Evolutionary conservation across 2,888 invertebrate species (phyloP), one percentile per base, ranked within the genome.

Genomic region (Pimpla rufipes): DNA sequence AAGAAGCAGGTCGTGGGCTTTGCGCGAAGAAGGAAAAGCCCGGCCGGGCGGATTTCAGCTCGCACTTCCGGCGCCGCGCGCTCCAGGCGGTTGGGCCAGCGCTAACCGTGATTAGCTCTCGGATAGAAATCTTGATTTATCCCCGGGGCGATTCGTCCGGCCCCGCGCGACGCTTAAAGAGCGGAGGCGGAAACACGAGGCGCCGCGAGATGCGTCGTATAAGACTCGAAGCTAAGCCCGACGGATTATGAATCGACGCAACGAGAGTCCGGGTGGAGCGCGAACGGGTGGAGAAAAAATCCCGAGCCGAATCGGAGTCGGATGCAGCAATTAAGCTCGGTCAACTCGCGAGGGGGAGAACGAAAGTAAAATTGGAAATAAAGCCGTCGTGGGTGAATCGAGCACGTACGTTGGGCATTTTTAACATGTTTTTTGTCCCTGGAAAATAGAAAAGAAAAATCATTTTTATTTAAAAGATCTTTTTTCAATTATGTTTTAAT

Each of bases 71-170:
- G 73, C 35, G 73, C 73, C 57, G 45, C n/a, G 59, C 35, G 47
- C 74, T 50, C 23, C n/a, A 29, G 35, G 57, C 52, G 42, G 16
- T 40, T 21, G 0, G 6, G 37, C 66, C 11, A 59, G 71, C 81
- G 87, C 87, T 83, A 74, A 74, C 73, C 85, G 76, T 86, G 90
- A 90, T 90, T 90, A 89, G 86, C 80, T 76, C 29, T n/a, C 70
- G 76, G 90, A 89, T 90, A 88, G 74, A 82, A 82, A 90, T 90
- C 90, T 89, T 88, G 88, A 90, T 90, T 90, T 90, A 90, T 89
- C 86, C 83, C 57, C 55, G 11, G 70, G 64, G 59, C 74, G 37
- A 64, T 74, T 76, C 70, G 62, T 70, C 52, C 40, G 23, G 50
- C 42, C 13, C 29, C 45, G 23, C n/a, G 40, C 62, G 1, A 18